phyloP scores from a whole-genome alignment of 2,113 vertebrate genomes.

The Bostrychus sinensis region DNA sequence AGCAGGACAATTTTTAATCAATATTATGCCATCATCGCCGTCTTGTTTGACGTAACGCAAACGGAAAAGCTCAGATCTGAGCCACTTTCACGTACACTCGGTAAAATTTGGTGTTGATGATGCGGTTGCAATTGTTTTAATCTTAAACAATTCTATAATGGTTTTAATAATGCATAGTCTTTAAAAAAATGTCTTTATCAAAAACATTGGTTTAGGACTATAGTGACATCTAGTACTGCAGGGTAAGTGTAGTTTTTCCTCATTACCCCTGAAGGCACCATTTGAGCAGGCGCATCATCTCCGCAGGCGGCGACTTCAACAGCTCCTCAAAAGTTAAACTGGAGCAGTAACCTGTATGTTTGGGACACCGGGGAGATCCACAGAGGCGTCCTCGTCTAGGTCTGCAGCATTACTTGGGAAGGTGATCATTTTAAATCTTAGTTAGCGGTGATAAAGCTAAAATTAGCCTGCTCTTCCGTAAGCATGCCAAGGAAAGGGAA shows the following conservation, averaged over 20 bases:
- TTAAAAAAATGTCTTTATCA: too few relatives aligned
- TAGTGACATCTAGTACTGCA: not conserved
- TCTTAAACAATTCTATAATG: too few relatives aligned
- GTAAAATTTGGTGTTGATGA: not conserved
- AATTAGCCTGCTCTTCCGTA: not conserved
- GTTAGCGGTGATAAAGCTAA: not conserved
- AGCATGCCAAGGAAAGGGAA: constrained; percentile 30
- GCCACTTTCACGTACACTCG: constrained; percentile 41
- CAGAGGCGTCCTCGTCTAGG: not conserved
- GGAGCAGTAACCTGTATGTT: not conserved
- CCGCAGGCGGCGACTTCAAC: constrained; percentile 56
- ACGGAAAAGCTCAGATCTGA: not conserved
- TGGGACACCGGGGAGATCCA: not conserved
- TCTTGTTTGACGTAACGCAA: constrained; percentile 20
- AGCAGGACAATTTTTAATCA: too few relatives aligned
- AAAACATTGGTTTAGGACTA: not conserved
- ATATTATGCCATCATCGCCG: not conserved
- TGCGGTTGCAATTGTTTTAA: too few relatives aligned
- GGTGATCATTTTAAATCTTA: too few relatives aligned
- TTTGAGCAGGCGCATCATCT: constrained; percentile 1
- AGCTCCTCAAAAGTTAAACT: constrained; percentile 16
- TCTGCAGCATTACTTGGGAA: not conserved
- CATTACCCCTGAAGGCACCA: constrained; percentile 40
- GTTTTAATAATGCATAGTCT: too few relatives aligned
- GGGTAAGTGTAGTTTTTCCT: not conserved